These are phyloP conservation scores for Alosa alosa DNA, from an alignment of 2,113 vertebrate genomes.

Conservation along the genomic window DNA sequence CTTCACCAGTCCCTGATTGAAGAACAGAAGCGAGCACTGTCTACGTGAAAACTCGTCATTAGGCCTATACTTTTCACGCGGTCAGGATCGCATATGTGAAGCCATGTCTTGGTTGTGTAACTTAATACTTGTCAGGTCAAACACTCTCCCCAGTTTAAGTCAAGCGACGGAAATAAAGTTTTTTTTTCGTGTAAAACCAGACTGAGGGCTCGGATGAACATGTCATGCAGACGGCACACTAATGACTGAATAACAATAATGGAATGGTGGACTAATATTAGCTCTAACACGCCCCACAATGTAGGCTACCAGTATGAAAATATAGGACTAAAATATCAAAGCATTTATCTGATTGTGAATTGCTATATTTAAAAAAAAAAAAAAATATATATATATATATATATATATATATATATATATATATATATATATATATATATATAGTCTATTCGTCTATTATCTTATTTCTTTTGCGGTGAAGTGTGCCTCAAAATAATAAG, in stretches of 20 bases:
- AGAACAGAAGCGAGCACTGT: background rate
- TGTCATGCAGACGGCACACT: background rate
- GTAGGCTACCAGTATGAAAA: background rate
- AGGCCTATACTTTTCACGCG: background rate
- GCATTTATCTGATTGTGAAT: background rate
- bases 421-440: no score
- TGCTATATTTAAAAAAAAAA: background rate
- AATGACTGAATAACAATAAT: background rate
- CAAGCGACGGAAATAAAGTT: background rate
- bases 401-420: no score
- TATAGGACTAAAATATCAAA: background rate
- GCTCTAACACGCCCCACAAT: background rate
- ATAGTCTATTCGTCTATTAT: background rate
- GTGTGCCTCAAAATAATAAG: background rate
- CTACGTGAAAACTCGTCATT: background rate
- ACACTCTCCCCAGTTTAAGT: background rate
- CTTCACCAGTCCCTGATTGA: background rate
- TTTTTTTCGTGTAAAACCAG: background rate
- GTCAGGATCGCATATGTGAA: background rate
- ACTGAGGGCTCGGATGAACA: background rate
- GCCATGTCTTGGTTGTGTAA: background rate
- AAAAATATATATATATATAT: background rate
- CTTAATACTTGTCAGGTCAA: background rate
- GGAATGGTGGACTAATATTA: background rate
- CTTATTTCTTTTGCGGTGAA: background rate